Base-by-base conservation (phyloP, 1,140 invertebrate genomes). In the Papilio machaon region DNA sequence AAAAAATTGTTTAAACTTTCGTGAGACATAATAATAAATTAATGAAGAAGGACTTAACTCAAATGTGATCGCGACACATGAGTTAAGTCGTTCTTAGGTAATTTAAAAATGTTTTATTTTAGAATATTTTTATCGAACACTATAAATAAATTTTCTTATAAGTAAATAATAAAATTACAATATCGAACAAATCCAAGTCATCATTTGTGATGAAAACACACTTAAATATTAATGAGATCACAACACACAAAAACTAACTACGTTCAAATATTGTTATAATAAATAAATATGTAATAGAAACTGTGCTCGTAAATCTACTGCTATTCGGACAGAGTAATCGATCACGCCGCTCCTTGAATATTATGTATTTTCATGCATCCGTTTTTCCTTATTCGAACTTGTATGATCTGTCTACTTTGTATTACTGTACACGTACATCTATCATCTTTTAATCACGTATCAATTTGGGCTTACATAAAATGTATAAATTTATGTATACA, bases 201-300 rank as follows among this genome's bases (percentile, higher is more conserved):
- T 74, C 64, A 38, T 74, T 47, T 74, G 17, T 74, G 43, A 74
- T 47, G 35, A 64, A 64, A 64, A 38, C 30, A 23, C 30, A 35
- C 64, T 23, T 70, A 35, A 70, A 70, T 70, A 70, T 70, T 70
- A 74, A 74, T 74, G 73, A 74, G 43, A 74, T 74, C 19, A n/a
- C 13, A 47, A 74, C 8, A 74, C 17, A 43, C 73, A 47, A 74
- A 74, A 74, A 70, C 60, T 67, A 6, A 67, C 46, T 19, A 54
- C 46, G 11, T 30, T 23, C 47, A 74, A 43, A 46, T 13, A 52
- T 49, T 76, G 46, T 52, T 76, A 76, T 76, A 49, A 76, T 76
- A 76, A 74, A 74, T 46, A 74, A 76, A 76, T 76, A 76, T 76
- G 74, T 76, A 76, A 76, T 52, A 52, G 47, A 76, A 76, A 76